phyloP scores from a whole-genome alignment of 2,888 invertebrate genomes.

The Oithona nana region DNA sequence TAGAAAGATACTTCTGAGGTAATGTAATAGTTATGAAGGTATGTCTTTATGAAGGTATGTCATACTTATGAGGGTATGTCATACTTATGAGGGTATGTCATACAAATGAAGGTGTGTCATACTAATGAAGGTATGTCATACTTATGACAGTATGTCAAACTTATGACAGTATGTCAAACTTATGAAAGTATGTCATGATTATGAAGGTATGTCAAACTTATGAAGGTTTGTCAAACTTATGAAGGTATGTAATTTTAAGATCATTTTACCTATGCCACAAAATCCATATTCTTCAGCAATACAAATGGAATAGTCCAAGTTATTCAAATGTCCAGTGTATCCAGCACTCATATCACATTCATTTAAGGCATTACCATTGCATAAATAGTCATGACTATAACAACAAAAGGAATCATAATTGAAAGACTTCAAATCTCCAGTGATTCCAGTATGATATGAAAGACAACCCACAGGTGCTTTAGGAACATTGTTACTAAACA shows the following conservation, averaged over 20 bases:
- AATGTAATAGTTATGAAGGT: too few species aligned
- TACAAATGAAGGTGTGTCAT: not conserved
- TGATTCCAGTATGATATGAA: constrained; percentile 19
- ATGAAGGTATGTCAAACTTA: too few species aligned
- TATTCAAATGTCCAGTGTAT: constrained; percentile 19
- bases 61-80: too few species aligned
- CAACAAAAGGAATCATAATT: constrained; percentile 20
- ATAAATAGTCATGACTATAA: not conserved
- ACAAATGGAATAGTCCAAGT: constrained; percentile 20
- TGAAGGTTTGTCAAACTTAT: too few species aligned
- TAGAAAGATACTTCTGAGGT: too few species aligned
- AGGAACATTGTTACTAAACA: not conserved
- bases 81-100: too few species aligned
- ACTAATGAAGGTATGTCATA: too few species aligned
- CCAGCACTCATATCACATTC: constrained; percentile 1
- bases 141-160: too few species aligned
- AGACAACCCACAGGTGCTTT: constrained; percentile 20
- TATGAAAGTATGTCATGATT: too few species aligned
- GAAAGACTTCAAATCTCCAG: constrained; percentile 19
- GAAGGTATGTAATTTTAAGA: not conserved
- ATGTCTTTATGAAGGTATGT: too few species aligned
- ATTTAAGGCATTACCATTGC: not conserved
- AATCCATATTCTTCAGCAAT: constrained; percentile 19
- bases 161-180: too few species aligned
- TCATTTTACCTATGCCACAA: constrained; percentile 16